Conservation (phyloP, 2,113 vertebrate genomes). For the Columba janthina region DNA sequence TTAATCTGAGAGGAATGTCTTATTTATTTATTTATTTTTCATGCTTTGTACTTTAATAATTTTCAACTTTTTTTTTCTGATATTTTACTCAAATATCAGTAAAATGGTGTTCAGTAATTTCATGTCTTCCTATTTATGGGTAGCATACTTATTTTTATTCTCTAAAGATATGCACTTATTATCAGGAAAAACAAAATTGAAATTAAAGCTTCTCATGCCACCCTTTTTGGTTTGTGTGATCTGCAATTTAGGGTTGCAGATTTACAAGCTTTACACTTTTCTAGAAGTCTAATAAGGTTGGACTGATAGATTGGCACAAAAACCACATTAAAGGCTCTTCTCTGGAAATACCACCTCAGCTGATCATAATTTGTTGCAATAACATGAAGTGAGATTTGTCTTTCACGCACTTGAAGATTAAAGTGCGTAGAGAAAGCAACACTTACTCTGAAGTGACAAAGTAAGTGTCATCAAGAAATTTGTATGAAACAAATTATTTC, state of each 20-base stretch:
- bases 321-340: not conserved
- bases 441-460: conserved; percentile 6
- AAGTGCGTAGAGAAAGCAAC: not conserved
- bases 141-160: not conserved
- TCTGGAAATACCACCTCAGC: not conserved
- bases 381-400: conserved; percentile 10
- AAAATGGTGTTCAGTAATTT: not conserved
- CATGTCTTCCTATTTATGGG: not conserved
- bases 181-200: not conserved
- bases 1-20: not conserved
- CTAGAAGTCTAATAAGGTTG: not conserved
- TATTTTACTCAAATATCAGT: not conserved
- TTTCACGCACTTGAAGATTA: not conserved
- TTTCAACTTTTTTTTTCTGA: not conserved
- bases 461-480: not conserved
- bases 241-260: not conserved
- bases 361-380: not conserved
- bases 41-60: not conserved
- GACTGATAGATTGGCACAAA: not conserved
- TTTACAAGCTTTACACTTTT: conserved; percentile 8
- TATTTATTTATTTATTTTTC: not conserved
- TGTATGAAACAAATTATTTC: not conserved
- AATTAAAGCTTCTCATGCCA: not conserved
- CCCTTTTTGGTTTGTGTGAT: not conserved
- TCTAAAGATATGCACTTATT: not conserved